Base-by-base conservation (phyloP, 2,113 vertebrate species). In the Guaruba guarouba region DNA sequence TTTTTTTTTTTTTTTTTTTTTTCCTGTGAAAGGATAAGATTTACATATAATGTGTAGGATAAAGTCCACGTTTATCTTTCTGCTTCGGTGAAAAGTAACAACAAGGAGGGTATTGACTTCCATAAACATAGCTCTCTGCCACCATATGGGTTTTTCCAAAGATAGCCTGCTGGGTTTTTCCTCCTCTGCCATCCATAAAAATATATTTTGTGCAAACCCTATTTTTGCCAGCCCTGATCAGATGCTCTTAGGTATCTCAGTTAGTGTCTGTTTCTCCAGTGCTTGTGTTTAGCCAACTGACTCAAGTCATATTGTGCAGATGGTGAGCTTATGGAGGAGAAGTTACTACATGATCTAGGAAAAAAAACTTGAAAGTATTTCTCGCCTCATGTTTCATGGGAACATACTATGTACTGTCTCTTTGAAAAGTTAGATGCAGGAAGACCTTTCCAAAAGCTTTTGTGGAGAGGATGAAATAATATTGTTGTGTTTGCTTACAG, bases 181-280 rank as follows among this genome's bases (percentile, higher is more conserved):
- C 7, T 80, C 75, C 62, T 43, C 41, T 82, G 20, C 6, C 54
- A 29, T 59, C 10, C 41, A 70, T 11, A 75, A 51, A 85, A 78
- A 4, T 14, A 15, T 64, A 9, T 43, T 63, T 71, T 1, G 0
- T 37, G 5, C 13, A 85, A 82, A 66, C 1, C 9, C 2, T 4
- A n/a, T 52, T 55, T 79, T 59, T 82, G 15, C 31, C 41, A 52
- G n/a, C 0, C 0, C 23, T 48, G 10, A 52, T n/a, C 11, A 13
- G 43, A 62, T 48, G 7, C 1, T 15, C 39, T 69, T 46, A 10
- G 2, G 4, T 68, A 27, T 63, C 20, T 28, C 39, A 13, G 15
- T 13, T 6, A 25, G 18, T 1, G 41, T 8, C 7, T 31, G 3
- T 81, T 83, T 93, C 23, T 67, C 29, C 27, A 11, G 7, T 48